Base-by-base conservation (phyloP, 2,888 invertebrate genomes). In the Rhingia campestris region DNA sequence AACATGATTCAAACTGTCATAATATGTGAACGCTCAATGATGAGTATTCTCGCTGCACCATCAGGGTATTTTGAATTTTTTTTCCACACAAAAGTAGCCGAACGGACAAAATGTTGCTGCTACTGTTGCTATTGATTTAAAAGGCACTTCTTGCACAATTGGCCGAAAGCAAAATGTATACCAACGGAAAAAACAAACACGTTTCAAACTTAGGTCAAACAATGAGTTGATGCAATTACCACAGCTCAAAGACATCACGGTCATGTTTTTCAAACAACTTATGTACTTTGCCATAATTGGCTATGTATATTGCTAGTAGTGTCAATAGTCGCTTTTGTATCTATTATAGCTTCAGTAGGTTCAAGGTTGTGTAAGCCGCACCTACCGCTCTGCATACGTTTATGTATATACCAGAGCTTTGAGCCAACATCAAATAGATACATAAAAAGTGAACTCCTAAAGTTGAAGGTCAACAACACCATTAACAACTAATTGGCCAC, bases 301-400 rank as follows among this genome's bases (percentile, higher is more conserved):
- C 45, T 70, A 61, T 61, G 49, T 10, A 12, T 63, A 30, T 35
- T 32, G 22, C 30, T 3, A 61, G 51, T 49, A 66, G 61, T 76
- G 76, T 76, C 76, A 76, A 64, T 49, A 64, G 14, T 66, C 49
- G 69, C 54, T 70, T 22, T 37, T 64, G 33, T 33, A 53, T 33
- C 39, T 58, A 32, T 30, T 30, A 4, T 49, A 9, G 30, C n/a
- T 58, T 32, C 53, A 54, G 59, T 53, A 47, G 66, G 76, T 72
- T 81, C 81, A 81, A 72, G 81, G 81, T 41, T n/a, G 35, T 59
- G 53, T 35, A 6, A 77, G 35, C 49, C 76, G 53, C 81, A 66
- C 77, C 76, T 66, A 35, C 45, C 7, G 22, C 53, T 43, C 37
- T 51, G 22, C 37, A 35, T 43, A 4, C 64, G 35, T 43, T 14